These are phyloP conservation scores for Panthera uncia DNA, from an alignment of 2,113 vertebrate genomes.

Conservation along the genomic window DNA sequence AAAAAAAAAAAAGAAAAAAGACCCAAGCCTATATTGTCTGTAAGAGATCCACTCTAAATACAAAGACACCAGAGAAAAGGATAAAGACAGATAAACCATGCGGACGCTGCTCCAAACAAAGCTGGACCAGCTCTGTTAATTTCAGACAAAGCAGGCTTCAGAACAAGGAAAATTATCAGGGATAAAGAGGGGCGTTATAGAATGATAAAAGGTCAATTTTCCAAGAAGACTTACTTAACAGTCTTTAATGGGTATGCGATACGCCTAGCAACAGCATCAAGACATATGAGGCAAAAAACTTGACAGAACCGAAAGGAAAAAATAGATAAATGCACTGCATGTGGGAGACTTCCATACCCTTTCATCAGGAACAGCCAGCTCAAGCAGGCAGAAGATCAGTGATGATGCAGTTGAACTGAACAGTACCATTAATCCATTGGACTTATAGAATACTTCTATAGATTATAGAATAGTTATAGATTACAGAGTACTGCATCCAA, in stretches of 20 bases:
- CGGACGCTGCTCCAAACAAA: neutral
- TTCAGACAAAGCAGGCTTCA: neutral
- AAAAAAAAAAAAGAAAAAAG: neutral
- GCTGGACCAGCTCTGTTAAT: neutral
- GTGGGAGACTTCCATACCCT: neutral
- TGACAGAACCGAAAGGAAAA: neutral
- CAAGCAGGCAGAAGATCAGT: neutral
- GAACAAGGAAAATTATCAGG: neutral
- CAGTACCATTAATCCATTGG: neutral
- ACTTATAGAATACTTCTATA: neutral
- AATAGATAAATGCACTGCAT: neutral
- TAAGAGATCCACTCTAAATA: neutral
- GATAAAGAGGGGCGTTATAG: neutral
- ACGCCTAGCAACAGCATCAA: neutral
- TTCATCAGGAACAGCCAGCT: neutral
- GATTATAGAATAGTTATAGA: neutral
- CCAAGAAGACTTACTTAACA: neutral
- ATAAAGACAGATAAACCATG: neutral
- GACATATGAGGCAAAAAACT: neutral
- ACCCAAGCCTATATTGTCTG: neutral
- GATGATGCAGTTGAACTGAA: neutral
- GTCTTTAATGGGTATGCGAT: neutral
- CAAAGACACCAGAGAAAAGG: neutral
- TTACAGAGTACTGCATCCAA: neutral
- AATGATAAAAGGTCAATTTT: neutral